Evolutionary conservation across 2,888 invertebrate genomes (phyloP).

Genomic region (Apeira syringaria): DNA sequence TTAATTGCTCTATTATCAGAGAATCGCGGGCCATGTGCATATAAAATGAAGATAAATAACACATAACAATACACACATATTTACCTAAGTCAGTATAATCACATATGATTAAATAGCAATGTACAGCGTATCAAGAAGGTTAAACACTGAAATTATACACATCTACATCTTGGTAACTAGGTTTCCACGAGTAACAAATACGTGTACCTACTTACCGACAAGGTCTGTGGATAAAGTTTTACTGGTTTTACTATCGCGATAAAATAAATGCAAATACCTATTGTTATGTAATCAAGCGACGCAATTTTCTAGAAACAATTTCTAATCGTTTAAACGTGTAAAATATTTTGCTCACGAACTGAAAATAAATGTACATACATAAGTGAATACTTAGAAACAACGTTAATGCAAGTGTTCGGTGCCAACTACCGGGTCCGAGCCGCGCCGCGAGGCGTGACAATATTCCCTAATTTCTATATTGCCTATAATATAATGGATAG

Average conservation of each 20-base stretch:
- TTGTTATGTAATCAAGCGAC: neutral
- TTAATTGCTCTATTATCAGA: conserved; percentile 42
- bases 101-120: conserved; percentile 12
- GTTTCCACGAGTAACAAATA: neutral
- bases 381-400: conserved; percentile 41
- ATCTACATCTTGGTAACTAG: too few relatives aligned
- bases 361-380: conserved; percentile 42
- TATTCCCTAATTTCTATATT: conserved; percentile 54
- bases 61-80: conserved; percentile 29
- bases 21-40: conserved; percentile 35
- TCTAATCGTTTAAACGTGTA: conserved; percentile 37
- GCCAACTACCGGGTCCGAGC: conserved; percentile 39
- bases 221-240: too few relatives aligned
- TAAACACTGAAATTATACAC: conserved; percentile 3
- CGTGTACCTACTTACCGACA: too few relatives aligned
- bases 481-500: conserved; percentile 30
- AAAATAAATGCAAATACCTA: neutral
- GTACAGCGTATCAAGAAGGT: neutral
- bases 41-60: conserved; percentile 44
- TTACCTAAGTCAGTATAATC: conserved; percentile 24
- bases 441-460: conserved; percentile 47
- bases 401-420: conserved; percentile 38
- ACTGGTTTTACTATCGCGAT: too few relatives aligned
- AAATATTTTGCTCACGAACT: conserved; percentile 38
- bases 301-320: conserved; percentile 23